Evolutionary conservation across 2,797 vertebrate genomes (phyloP), one percentile per base, ranked within the genome.

Genomic region (Fringilla coelebs): DNA sequence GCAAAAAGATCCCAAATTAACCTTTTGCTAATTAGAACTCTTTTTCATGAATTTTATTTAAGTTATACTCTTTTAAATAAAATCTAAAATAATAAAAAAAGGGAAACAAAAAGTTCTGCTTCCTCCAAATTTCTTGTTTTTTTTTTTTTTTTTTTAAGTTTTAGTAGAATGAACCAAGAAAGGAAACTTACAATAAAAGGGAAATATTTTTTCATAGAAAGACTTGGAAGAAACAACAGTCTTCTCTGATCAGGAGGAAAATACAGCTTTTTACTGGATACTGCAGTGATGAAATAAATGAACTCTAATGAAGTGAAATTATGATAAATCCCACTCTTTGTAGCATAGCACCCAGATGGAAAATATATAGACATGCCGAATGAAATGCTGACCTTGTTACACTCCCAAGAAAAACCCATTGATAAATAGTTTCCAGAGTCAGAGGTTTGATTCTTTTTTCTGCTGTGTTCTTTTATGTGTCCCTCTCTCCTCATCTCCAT

Each of bases 251-350:
- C 49, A 40, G 15, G 6, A 58, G 34, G 68, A 73, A 91, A 66
- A 43, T 41, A 51, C 4, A 79, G 51, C 34, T 92, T 60, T 89
- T 88, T 48, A 48, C 20, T 84, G 61, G 40, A 57, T 89, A 41
- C 14, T 51, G 31, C 7, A 75, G 45, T 49, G 80, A 91, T 77
- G 46, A 93, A 83, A 22, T 65, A 91, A 95, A 91, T 65, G 21
- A 90, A 68, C 49, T 65, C 75, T 68, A 90, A 91, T 6, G 18
- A 93, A 83, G 62, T 78, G 55, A 92, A 93, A 87, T 87, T 85
- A 34, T 57, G 90, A 85, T 72, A 86, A 93, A 87, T 85, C 28
- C 19, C 22, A n/a, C 54, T 78, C 48, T 84, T 67, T 77, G 51
- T 51, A 74, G 36, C 88, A 75, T 7, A 83, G 32, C 41, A 88